Percentiles rank a stretch among this genome's conserved stretches.
Conservation (phyloP, 2,888 invertebrate genomes). For the Ischnura elegans region DNA sequence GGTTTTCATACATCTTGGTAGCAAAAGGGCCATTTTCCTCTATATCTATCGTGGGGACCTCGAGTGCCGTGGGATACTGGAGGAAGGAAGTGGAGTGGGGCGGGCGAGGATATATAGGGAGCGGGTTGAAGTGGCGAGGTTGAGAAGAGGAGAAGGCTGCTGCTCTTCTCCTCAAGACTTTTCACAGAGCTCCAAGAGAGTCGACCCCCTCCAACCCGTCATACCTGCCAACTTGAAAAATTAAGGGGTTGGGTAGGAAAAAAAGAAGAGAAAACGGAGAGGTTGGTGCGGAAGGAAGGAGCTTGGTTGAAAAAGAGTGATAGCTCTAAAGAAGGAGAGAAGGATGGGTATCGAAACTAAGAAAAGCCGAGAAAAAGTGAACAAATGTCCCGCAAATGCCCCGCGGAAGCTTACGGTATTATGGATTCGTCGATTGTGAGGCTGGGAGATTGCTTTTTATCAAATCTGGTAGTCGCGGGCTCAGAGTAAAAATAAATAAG, state of each 20-base stretch:
- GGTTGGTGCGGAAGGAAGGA: not conserved
- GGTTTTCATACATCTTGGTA: too few relatives aligned
- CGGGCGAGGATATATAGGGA: not conserved
- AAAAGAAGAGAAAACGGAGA: not conserved
- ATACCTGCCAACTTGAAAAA: constrained; percentile 35
- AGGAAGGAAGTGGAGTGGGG: not conserved
- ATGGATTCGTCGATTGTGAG: too few relatives aligned
- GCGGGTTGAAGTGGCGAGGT: not conserved
- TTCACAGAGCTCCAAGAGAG: not conserved
- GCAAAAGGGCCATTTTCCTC: too few relatives aligned
- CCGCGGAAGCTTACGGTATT: too few relatives aligned
- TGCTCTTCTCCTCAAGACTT: not conserved
- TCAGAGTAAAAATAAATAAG: too few relatives aligned
- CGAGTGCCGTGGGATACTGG: not conserved
- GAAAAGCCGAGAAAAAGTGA: not conserved
- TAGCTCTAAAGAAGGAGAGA: not conserved
- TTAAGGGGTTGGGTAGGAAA: not conserved
- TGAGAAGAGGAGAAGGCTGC: not conserved
- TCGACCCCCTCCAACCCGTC: not conserved
- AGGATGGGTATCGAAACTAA: not conserved
- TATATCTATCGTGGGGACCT: too few relatives aligned
- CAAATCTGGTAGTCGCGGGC: too few relatives aligned
- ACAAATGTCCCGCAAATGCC: too few relatives aligned
- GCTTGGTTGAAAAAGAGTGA: not conserved
- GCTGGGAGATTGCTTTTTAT: too few relatives aligned